phyloP scores from a whole-genome alignment of 2,888 invertebrate genomes.

The Tillus elongatus region DNA sequence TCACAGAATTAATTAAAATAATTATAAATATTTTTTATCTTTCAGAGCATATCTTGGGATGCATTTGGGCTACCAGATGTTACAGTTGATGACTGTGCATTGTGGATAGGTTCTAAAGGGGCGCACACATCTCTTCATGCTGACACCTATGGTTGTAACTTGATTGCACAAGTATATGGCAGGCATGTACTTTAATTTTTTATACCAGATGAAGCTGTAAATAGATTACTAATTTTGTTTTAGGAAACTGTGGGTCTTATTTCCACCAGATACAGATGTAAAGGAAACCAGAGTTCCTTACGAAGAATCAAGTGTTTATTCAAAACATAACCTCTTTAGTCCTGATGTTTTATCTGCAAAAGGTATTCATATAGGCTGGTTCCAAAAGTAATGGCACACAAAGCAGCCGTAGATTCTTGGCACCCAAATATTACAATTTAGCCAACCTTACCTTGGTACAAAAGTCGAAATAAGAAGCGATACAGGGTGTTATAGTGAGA shows the following conservation, averaged over 20 bases:
- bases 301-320: slow-evolving; percentile 93
- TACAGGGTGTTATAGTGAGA: no score
- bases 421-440: no score
- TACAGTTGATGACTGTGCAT: slow-evolving; percentile 58
- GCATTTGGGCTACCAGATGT: slow-evolving; percentile 63
- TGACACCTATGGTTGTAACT: slow-evolving; percentile 90
- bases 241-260: slow-evolving; percentile 87
- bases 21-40: slow-evolving; percentile 8
- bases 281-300: slow-evolving; percentile 82
- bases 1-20: neutral
- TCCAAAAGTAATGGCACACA: no score
- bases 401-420: no score
- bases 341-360: slow-evolving; percentile 45
- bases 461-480: no score
- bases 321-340: slow-evolving; percentile 68
- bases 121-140: slow-evolving; percentile 91
- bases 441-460: no score
- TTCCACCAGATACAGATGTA: slow-evolving; percentile 68
- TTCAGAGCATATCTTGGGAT: slow-evolving; percentile 51
- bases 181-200: slow-evolving; percentile 10
- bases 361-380: no score
- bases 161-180: slow-evolving; percentile 46
- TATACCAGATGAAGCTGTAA: slow-evolving; percentile 3
- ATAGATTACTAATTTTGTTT: slow-evolving; percentile 17
- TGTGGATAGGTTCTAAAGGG: slow-evolving; percentile 81